Base-by-base conservation (phyloP, 2,888 invertebrate genomes). In the Andrena bicolor region DNA sequence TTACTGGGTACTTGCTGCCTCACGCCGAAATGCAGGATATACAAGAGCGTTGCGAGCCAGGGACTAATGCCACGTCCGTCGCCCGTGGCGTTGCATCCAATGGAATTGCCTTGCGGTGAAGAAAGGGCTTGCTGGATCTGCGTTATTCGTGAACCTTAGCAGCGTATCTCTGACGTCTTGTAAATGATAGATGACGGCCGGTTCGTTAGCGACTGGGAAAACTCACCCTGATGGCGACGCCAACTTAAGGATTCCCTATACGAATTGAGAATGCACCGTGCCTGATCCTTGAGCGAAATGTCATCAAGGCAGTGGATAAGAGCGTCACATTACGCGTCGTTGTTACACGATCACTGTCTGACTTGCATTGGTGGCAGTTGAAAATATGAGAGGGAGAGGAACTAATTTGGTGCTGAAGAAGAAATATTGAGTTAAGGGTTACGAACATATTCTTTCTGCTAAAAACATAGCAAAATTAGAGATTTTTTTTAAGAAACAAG, bases 51-150 rank as follows among this genome's bases (percentile, higher is more conserved):
- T 77, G 63, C 58, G 75, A 65, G 60, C 74, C 72, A 80, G 51
- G 35, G 77, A 51, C 63, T 86, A 87, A 82, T 86, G 65, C 76
- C 53, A 28, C n/a, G 69, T 71, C 69, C 76, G 65, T 71, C 72
- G 76, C 66, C 51, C 26, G 48, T 61, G 65, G 75, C 61, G 53
- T 53, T 71, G 77, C 70, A 51, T 80, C 68, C 82, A 41, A 51
- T 70, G 79, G 32, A 82, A 82, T 76, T 76, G 82, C 71, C 64
- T 65, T 53, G 35, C 56, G 72, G 69, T 51, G 41, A 82, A 82
- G 83, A 83, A 82, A 63, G 65, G 71, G 26, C 48, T 41, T 35
- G 48, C 30, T 35, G 51, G 23, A 32, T 56, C 26, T 28, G 41
- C 49, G 65, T 73, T 73, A 69, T 58, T 64, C 69, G 35, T 23